Base-by-base conservation (phyloP, 1,140 invertebrate species). In the Sycophaga agraensis region DNA sequence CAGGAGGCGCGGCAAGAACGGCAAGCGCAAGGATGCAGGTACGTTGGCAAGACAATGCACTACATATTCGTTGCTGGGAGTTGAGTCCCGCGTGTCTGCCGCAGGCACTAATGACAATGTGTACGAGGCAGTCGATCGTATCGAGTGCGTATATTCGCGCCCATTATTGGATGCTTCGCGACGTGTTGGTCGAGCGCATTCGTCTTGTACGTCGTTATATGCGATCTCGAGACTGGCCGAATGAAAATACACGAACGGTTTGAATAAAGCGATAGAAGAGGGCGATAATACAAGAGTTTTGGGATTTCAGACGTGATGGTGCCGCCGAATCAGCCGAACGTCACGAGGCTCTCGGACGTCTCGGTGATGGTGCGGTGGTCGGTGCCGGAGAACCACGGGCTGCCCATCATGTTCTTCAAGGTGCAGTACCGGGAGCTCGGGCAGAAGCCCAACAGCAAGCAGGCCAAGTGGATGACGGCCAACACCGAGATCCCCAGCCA, bases 341-440 rank as follows among this genome's bases (percentile, higher is more conserved):
- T 97, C 4, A 92, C 90, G 0, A 84, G 93, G 9, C 73, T 96
- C 19, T 89, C 91, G 0, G 92, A 96, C 69, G 85, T 91, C n/a
- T 93, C 93, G 1, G 94, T 97, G 0, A 94, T 96, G 89, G 87
- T 97, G 0, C 84, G 91, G 24, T 98, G 96, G 96, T 85, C 85
- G 2, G 90, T 93, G 6, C 88, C 91, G 0, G 81, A 86, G 12
- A 91, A 93, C 68, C 83, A 83, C n/a, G 92, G 93, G 0, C 75
- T 96, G 14, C 83, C 88, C 0, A 94, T 98, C 63, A 82, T 84
- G 61, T 96, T 97, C 74, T 97, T 96, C 74, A 95, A 96, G 82
- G 91, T 96, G 2, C 92, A 94, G 70, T 93, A 92, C 69, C 85
- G 86, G 49, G 89, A 92, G 75, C 78, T 91, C 14, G 83, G 83